Evolutionary conservation across 1,140 invertebrate genomes (phyloP).

Genomic region (Aphelinus certus): DNA sequence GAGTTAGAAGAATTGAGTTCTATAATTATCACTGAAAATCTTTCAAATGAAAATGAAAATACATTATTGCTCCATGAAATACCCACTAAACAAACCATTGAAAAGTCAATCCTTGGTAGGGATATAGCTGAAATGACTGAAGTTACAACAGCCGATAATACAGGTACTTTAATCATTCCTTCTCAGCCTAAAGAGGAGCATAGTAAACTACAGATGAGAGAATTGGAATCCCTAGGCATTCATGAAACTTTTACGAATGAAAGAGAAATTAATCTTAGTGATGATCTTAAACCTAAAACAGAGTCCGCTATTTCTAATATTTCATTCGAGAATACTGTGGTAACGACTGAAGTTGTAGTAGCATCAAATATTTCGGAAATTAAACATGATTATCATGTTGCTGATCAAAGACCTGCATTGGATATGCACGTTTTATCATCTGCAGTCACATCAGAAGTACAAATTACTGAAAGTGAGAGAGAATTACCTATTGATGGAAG

Average conservation of each 20-base stretch:
- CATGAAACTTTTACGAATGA: neutral
- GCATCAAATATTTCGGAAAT: slow-evolving; percentile 38
- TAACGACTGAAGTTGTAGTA: slow-evolving; percentile 32
- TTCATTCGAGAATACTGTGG: slow-evolving; percentile 15
- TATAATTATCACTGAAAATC: slow-evolving; percentile 47
- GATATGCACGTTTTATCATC: slow-evolving; percentile 46
- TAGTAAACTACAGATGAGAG: slow-evolving; percentile 41
- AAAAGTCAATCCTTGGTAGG: slow-evolving; percentile 47
- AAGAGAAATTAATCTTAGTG: neutral
- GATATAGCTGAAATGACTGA: slow-evolving; percentile 56
- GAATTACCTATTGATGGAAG: neutral
- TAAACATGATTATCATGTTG: neutral
- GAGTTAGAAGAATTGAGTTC: slow-evolving; percentile 51
- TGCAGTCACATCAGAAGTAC: slow-evolving; percentile 40
- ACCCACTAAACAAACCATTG: slow-evolving; percentile 49
- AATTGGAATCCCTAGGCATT: slow-evolving; percentile 34
- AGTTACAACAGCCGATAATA: slow-evolving; percentile 47
- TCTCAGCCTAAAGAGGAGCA: slow-evolving; percentile 42
- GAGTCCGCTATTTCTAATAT: slow-evolving; percentile 35
- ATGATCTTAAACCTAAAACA: neutral
- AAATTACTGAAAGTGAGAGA: slow-evolving; percentile 16
- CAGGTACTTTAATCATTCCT: slow-evolving; percentile 39
- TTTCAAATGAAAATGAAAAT: slow-evolving; percentile 51
- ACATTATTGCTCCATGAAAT: slow-evolving; percentile 37
- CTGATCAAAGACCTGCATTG: slow-evolving; percentile 42